A percentile compares a stretch with the other conserved stretches of the same genome.
phyloP scores from a whole-genome alignment of 2,797 vertebrate genomes.

The Manis javanica region DNA sequence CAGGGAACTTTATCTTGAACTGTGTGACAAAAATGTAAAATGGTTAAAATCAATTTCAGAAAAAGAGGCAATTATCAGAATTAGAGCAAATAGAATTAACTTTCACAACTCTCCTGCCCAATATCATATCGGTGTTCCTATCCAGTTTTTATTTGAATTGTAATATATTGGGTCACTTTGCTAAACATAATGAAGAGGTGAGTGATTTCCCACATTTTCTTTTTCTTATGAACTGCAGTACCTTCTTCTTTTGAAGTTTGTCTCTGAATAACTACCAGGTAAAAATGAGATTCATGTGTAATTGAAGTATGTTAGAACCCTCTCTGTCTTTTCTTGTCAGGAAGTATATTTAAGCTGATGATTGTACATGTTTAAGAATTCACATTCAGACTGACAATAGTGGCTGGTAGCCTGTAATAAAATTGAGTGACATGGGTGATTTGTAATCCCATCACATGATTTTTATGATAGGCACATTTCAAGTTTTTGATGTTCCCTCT shows the following conservation, averaged over 20 bases:
- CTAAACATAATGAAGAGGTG: constrained; percentile 10
- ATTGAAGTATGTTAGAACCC: not conserved
- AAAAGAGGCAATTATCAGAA: constrained; percentile 11
- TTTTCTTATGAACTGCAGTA: constrained; percentile 5
- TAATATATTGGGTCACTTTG: not conserved
- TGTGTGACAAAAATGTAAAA: constrained; percentile 56
- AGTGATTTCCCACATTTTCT: not conserved
- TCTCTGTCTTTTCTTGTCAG: constrained; percentile 1
- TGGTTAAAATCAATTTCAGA: constrained; percentile 36
- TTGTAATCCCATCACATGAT: constrained; percentile 35
- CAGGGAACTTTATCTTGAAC: constrained; percentile 46
- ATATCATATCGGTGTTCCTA: not conserved
- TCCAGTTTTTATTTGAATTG: constrained; percentile 43
- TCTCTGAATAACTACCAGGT: constrained; percentile 21
- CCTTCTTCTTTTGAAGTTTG: constrained; percentile 48
- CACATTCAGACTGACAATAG: not conserved
- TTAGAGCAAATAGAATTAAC: constrained; percentile 13
- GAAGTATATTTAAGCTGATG: constrained; percentile 50
- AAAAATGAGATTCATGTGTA: constrained; percentile 29
- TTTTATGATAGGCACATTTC: constrained; percentile 50
- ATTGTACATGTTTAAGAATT: constrained; percentile 14
- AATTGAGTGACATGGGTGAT: not conserved
- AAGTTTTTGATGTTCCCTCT: constrained; percentile 26
- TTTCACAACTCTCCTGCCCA: constrained; percentile 12
- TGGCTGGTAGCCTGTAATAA: constrained; percentile 12